Conservation (phyloP, 2,888 invertebrate species). For the Apamea epomidion region DNA sequence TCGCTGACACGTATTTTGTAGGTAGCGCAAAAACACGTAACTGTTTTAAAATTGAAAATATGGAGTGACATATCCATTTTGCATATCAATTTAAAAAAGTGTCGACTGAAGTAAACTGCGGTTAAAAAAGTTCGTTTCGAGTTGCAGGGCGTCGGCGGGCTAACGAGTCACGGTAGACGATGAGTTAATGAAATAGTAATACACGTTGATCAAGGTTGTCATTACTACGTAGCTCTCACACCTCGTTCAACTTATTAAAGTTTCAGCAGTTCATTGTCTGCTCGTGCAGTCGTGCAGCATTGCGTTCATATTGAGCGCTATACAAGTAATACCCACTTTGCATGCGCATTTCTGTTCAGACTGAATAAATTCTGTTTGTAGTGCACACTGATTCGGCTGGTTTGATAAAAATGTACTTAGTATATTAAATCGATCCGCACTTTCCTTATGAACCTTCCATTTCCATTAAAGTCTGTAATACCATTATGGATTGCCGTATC, state of each 20-base stretch:
- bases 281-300: conserved; percentile 63
- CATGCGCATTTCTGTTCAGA: conserved; percentile 70
- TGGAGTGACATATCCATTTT: conserved; percentile 42
- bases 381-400: conserved; percentile 42
- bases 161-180: conserved; percentile 32
- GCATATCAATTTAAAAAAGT: conserved; percentile 43
- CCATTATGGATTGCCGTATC: conserved; percentile 26
- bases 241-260: conserved; percentile 79
- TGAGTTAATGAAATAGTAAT: conserved; percentile 46
- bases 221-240: conserved; percentile 54
- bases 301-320: conserved; percentile 74
- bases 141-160: not conserved
- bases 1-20: conserved; percentile 30
- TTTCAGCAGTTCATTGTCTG: conserved; percentile 80
- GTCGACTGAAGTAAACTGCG: conserved; percentile 1
- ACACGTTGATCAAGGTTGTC: conserved; percentile 63
- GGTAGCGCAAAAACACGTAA: conserved; percentile 28
- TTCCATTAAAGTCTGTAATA: conserved; percentile 28
- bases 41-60: conserved; percentile 39
- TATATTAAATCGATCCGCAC: conserved; percentile 58
- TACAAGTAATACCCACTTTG: conserved; percentile 74
- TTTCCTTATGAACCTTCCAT: conserved; percentile 47
- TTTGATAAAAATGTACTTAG: conserved; percentile 57
- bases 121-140: conserved; percentile 22
- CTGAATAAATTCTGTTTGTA: conserved; percentile 67